Base-by-base conservation (phyloP, 1,140 invertebrate genomes). In the Planococcus citri region DNA sequence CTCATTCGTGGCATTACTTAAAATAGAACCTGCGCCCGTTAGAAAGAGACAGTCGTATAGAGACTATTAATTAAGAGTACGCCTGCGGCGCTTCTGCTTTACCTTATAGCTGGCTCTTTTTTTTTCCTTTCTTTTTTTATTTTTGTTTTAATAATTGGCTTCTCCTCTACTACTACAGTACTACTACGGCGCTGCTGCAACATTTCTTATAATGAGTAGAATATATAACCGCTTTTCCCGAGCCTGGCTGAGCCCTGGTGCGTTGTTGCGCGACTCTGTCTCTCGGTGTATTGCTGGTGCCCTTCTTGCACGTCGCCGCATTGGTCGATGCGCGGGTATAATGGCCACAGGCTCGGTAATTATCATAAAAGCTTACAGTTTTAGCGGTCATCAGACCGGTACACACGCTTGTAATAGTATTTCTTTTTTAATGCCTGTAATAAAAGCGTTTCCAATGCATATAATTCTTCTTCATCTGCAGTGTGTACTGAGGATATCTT, bases 121-220 rank as follows among this genome's bases (percentile, higher is more conserved):
- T n/a, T n/a, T n/a, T n/a, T n/a, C n/a, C n/a, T n/a, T n/a, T n/a
- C n/a, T n/a, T n/a, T n/a, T n/a, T 51, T 51, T 51, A 51, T 14
- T 51, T 51, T 51, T 51, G 41, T 51, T 51, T 51, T 51, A 51
- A 51, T 51, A 51, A 51, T 51, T 51, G 41, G 41, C 41, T 51
- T 51, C 41, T 51, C n/a, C 41, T 51, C 2, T 51, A n/a, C n/a
- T n/a, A n/a, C n/a, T n/a, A n/a, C n/a, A 37, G 33, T n/a, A n/a
- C 14, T 14, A 14, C 33, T 37, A 20, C n/a, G 41, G 12, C n/a
- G 41, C 41, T 20, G 41, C n/a, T 51, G 41, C 41, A 51, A 51
- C 41, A 20, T 51, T 51, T 51, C 41, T 51, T 51, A 51, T 51
- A 51, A 51, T 51, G 41, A 51, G 41, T 51, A 51, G 10, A 51